These are phyloP conservation scores for Peromyscus melanophrys DNA, from an alignment of 2,797 vertebrate species.

Conservation along the genomic window DNA sequence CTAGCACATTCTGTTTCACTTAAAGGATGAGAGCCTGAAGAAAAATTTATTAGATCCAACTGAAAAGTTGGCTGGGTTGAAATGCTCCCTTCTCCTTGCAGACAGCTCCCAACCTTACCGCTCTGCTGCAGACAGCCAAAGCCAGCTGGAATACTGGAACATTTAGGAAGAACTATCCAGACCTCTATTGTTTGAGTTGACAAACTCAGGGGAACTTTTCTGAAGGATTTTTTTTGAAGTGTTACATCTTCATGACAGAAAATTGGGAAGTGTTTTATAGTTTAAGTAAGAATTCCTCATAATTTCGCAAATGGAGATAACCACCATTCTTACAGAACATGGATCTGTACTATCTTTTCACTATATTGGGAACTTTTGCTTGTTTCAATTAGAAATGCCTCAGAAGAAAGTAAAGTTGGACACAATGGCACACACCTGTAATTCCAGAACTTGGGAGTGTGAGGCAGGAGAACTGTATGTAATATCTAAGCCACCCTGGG, in stretches of 20 bases:
- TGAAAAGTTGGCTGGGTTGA: background rate
- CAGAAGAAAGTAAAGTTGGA: background rate
- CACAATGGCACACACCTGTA: background rate
- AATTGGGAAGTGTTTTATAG: background rate
- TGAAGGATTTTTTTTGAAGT: background rate
- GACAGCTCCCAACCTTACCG: background rate
- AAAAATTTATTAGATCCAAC: conserved; percentile 21
- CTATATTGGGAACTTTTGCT: background rate
- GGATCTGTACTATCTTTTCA: background rate
- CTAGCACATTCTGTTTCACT: conserved; percentile 14
- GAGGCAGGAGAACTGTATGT: background rate
- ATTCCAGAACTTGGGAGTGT: background rate
- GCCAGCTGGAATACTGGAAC: background rate
- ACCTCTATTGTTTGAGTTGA: background rate
- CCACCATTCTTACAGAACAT: background rate
- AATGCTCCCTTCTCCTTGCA: background rate
- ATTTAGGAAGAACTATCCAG: background rate
- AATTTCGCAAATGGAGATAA: background rate
- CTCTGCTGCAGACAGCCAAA: background rate
- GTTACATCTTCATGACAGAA: background rate
- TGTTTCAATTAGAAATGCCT: background rate
- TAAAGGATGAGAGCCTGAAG: conserved; percentile 16
- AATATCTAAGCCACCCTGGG: background rate
- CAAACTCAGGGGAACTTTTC: background rate
- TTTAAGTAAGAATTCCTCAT: background rate